These are phyloP conservation scores for Brachionus koreanus DNA, from an alignment of 1,140 invertebrate species.

Conservation along the genomic window DNA sequence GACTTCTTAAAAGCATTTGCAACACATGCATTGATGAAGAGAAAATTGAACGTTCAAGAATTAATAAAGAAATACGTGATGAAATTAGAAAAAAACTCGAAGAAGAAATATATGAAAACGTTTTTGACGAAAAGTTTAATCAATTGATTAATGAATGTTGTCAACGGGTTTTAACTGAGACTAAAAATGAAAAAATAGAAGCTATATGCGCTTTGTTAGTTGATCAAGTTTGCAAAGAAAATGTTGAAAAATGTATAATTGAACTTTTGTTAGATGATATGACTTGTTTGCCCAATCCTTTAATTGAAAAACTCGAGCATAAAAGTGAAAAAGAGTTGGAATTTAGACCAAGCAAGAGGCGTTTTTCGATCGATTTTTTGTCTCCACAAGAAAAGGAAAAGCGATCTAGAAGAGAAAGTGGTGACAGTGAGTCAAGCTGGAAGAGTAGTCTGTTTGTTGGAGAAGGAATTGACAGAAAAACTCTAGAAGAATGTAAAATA, in stretches of 20 bases:
- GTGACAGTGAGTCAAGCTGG: conserved; percentile 1
- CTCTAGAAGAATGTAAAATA: conserved; percentile 11
- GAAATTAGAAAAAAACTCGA: neutral
- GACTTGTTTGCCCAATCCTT: neutral
- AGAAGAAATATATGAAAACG: conserved; percentile 34
- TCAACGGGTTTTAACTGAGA: conserved; percentile 1
- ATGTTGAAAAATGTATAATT: conserved; percentile 23
- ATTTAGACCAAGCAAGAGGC: neutral
- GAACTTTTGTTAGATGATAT: conserved; percentile 36
- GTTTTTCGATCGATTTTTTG: neutral
- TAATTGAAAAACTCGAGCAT: neutral
- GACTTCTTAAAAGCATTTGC: neutral
- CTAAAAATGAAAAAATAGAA: conserved; percentile 6
- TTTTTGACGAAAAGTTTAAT: neutral
- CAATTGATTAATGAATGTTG: conserved; percentile 36
- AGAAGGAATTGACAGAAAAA: neutral
- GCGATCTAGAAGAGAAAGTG: neutral
- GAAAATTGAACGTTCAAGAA: neutral
- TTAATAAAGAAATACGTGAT: neutral
- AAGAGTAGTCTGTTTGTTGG: neutral
- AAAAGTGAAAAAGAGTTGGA: neutral
- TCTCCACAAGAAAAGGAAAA: neutral
- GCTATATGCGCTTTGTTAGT: neutral
- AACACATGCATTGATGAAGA: neutral
- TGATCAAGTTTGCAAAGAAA: conserved; percentile 20